Base-by-base conservation (phyloP, 2,113 vertebrate genomes). In the Crotophaga sulcirostris region DNA sequence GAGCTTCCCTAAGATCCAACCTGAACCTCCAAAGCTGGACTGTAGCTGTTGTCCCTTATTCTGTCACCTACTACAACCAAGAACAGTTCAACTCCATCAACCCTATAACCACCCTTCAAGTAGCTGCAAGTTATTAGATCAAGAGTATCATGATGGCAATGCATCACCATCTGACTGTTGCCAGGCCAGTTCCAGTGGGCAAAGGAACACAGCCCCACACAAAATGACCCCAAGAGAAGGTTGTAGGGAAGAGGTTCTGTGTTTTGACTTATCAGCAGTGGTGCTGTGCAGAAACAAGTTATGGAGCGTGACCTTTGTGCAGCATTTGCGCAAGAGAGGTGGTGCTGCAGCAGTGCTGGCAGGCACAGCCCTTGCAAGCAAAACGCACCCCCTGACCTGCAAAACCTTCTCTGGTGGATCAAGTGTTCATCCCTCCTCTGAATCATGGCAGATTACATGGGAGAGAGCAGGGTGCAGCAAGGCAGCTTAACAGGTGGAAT, bases 321-420 rank as follows among this genome's bases (percentile, higher is more conserved):
- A 74, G 79, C 28, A n/a, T 15, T 96, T 97, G 79, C 90, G 56
- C 83, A 95, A 96, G 80, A 64, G 64, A 90, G 85, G 60, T 72
- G 92, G 86, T 86, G 69, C 24, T 24, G 78, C 54, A 64, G 87
- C 69, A 81, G n/a, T 1, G n/a, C 67, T 24, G 49, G 9, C 2
- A 13, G 47, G 55, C 76, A 49, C 36, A 86, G 90, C 67, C 55
- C 62, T 49, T 33, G 59, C 21, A 87, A 51, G 66, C 1, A 6
- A 81, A 90, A 75, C 7, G 88, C 88, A 92, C 69, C 80, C 47
- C 54, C 6, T 89, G 90, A 95, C 92, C 90, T 82, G 69, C 36
- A 49, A 60, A 86, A 52, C 23, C 88, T 90, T 81, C 85, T 54
- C 68, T 2, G 24, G 66, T 40, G 45, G 79, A 82, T 49, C 49